Evolutionary conservation across 2,797 vertebrate species (phyloP), one percentile per base, ranked within the genome.

Genomic region (Sarcoramphus papa): DNA sequence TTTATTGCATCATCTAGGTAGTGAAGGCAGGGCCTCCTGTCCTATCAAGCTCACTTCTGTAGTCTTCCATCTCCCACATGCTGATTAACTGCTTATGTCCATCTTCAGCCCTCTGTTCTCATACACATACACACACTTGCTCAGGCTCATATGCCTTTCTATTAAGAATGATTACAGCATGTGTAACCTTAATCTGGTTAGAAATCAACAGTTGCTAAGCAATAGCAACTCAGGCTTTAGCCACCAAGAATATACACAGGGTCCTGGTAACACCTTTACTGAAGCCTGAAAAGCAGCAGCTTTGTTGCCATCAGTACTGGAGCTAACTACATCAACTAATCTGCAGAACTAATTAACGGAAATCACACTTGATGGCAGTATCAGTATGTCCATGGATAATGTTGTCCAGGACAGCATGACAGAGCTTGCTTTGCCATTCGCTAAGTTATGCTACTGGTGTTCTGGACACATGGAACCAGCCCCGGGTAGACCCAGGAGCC

Each of bases 151-250:
- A 41, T 13, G 37, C 54, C 30, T 78, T 69, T 78, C 45, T 64
- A 75, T 70, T 90, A 85, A 50, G 76, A 90, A 64, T 20, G 18
- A 88, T 85, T 91, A 70, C 57, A 75, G 50, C 27, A 84, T 0
- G 19, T 22, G 2, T 43, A 93, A 65, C 57, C 86, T 92, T 60
- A 94, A 86, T 68, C 33, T 86, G 30, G 19, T 82, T 81, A 56
- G 53, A 80, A 95, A 83, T 72, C 53, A 88, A 21, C 56, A 60
- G 92, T 53, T 94, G 92, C 92, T 90, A 92, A 93, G 82, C 76
- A 92, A 86, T 86, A 68, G 45, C 40, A 83, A 8, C 65, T 85
- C 45, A n/a, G 48, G 72, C 41, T 81, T 88, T 73, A 9, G 2
- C 37, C 33, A 86, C 21, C 51, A 90, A 31, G 73, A 84, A 78